Conservation (phyloP, 2,113 vertebrate species). For the Hemiscyllium ocellatum region DNA sequence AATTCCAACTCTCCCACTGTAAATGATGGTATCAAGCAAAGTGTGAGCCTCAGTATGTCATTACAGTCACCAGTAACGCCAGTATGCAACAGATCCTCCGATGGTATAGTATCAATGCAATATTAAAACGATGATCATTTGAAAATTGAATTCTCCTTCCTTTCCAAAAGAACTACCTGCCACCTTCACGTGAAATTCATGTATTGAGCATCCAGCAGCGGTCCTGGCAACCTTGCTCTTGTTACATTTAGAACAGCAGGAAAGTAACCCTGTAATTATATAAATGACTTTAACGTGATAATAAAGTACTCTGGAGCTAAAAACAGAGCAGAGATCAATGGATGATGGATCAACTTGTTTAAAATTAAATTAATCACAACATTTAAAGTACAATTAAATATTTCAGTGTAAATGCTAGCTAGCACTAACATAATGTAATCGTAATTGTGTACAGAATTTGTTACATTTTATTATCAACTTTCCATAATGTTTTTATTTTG, state of each 20-base stretch:
- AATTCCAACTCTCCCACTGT: slow-evolving; percentile 57
- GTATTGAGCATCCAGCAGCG: neutral
- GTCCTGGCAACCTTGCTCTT: neutral
- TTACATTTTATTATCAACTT: slow-evolving; percentile 1
- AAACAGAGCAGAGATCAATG: neutral
- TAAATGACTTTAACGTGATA: neutral
- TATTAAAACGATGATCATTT: neutral
- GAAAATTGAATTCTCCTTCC: neutral
- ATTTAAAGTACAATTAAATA: neutral
- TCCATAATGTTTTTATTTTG: too few relatives aligned
- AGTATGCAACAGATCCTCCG: slow-evolving; percentile 71
- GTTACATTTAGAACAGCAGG: neutral
- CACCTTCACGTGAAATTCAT: slow-evolving; percentile 14
- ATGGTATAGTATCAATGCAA: slow-evolving; percentile 61
- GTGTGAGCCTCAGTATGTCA: slow-evolving; percentile 71
- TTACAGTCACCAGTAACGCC: slow-evolving; percentile 63
- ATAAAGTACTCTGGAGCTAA: neutral
- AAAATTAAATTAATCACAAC: too few relatives aligned
- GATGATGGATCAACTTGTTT: neutral
- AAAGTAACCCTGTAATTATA: neutral
- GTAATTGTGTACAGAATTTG: neutral
- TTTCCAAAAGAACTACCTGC: neutral
- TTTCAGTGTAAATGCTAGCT: neutral
- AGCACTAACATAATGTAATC: neutral
- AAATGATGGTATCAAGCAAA: slow-evolving; percentile 66